Conservation (phyloP, 2,113 vertebrate species). For the Semicossyphus pulcher region DNA sequence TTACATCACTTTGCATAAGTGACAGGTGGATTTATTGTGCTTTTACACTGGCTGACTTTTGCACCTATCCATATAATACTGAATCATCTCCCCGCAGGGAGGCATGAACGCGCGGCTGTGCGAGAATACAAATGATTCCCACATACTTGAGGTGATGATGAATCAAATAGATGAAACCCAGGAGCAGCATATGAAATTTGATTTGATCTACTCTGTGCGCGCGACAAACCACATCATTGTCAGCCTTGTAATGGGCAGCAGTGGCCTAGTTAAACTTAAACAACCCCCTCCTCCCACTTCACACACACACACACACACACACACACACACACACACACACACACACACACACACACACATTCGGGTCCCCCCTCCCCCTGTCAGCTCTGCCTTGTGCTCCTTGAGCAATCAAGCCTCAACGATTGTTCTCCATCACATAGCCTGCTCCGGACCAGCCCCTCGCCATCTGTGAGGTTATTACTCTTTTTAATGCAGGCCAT, state of each 20-base stretch:
- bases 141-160: constrained; percentile 72
- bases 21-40: constrained; percentile 84
- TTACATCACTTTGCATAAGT: constrained; percentile 87
- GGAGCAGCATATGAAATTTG: constrained; percentile 79
- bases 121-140: constrained; percentile 77
- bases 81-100: constrained; percentile 78
- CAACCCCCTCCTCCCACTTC: constrained; percentile 64
- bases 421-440: constrained; percentile 82
- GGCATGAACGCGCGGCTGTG: constrained; percentile 55
- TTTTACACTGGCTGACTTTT: constrained; percentile 79
- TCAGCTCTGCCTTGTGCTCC: constrained; percentile 81
- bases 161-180: constrained; percentile 78
- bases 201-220: constrained; percentile 76
- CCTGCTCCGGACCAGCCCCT: constrained; percentile 76
- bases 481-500: constrained; percentile 75
- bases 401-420: constrained; percentile 83
- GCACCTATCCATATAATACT: constrained; percentile 81
- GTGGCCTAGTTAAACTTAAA: constrained; percentile 84
- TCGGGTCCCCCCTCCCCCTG: constrained; percentile 75
- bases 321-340: constrained; percentile 42
- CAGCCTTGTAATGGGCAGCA: constrained; percentile 73
- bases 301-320: constrained; percentile 36
- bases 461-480: constrained; percentile 84
- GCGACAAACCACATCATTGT: constrained; percentile 77
- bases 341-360: constrained; percentile 36